phyloP scores from a whole-genome alignment of 2,797 vertebrate genomes.

The Acanthopagrus latus region DNA sequence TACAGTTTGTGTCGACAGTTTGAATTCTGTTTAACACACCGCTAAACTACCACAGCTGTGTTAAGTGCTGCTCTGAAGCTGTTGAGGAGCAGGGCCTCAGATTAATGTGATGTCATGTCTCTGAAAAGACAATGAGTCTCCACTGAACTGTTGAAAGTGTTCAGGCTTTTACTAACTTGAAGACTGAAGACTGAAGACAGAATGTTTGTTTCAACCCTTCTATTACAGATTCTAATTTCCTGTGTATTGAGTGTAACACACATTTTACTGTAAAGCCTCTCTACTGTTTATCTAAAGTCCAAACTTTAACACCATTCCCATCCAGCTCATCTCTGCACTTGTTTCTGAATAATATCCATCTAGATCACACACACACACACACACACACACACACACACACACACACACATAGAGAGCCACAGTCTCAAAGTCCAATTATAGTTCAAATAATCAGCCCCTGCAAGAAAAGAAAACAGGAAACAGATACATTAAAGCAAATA shows the following conservation, averaged over 20 bases:
- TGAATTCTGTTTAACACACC: neutral
- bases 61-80: neutral
- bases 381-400: too few species aligned
- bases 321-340: neutral
- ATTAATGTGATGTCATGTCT: too few species aligned
- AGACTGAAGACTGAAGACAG: neutral
- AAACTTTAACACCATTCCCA: neutral
- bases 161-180: neutral
- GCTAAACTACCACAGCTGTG: neutral
- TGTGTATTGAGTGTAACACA: neutral
- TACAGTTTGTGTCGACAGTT: neutral
- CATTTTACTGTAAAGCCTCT: neutral
- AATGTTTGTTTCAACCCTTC: neutral
- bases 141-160: too few species aligned
- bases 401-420: neutral
- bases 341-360: neutral
- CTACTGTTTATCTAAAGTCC: neutral
- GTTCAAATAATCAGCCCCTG: neutral
- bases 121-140: too few species aligned
- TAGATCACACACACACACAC: neutral
- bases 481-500: neutral
- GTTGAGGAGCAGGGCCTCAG: neutral
- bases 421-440: neutral
- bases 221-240: neutral
- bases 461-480: neutral